Percentiles rank a stretch among this genome's conserved stretches.
These are phyloP conservation scores for Sminthurides aquaticus DNA, from an alignment of 2,888 invertebrate species.

Conservation along the genomic window DNA sequence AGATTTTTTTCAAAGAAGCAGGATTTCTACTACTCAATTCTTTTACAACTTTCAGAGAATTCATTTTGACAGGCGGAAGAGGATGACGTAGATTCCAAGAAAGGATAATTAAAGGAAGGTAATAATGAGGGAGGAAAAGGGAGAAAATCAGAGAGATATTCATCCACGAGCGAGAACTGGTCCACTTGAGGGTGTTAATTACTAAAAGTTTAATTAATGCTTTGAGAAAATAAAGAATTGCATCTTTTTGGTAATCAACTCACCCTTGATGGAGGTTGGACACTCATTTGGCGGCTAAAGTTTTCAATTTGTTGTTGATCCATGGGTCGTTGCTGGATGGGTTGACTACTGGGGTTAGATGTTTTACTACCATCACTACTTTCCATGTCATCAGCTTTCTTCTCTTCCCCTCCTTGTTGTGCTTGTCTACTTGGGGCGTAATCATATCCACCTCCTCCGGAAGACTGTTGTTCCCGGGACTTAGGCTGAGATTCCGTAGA, in stretches of 20 bases:
- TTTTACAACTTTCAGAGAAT: no score
- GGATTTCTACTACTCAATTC: no score
- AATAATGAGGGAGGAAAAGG: no score
- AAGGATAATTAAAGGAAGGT: no score
- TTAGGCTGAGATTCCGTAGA: not conserved
- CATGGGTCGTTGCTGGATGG: constrained; percentile 27
- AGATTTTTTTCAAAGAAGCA: no score
- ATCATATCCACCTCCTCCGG: not conserved
- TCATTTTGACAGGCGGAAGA: no score
- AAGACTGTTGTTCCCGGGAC: not conserved
- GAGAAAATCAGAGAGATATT: no score
- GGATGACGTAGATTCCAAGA: no score
- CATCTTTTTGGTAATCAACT: not conserved
- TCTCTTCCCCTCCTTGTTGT: not conserved
- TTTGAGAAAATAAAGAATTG: not conserved
- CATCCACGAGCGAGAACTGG: no score
- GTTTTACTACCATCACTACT: not conserved
- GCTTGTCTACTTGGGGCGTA: not conserved
- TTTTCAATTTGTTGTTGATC: constrained; percentile 39
- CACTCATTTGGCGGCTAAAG: not conserved
- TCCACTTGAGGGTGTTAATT: not conserved
- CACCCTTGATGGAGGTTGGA: not conserved
- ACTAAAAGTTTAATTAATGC: not conserved
- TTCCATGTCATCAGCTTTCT: not conserved
- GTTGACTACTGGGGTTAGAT: constrained; percentile 4